Conservation (phyloP, 1,140 invertebrate species). For the Nephila pilipes region DNA sequence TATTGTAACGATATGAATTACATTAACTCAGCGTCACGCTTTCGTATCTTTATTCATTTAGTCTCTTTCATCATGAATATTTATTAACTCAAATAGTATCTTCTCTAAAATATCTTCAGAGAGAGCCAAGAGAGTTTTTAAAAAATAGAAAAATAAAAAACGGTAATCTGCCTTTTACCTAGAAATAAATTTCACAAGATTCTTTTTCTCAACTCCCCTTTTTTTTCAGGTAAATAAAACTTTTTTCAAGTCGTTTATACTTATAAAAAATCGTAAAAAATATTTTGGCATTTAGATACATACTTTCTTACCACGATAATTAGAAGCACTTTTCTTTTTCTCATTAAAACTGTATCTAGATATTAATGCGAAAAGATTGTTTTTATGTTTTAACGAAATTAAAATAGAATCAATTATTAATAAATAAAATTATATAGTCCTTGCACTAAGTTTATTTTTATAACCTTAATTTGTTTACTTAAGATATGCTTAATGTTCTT, state of each 20-base stretch:
- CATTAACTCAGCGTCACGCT: neutral
- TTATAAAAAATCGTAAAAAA: slow-evolving; percentile 6
- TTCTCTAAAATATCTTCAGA: slow-evolving; percentile 22
- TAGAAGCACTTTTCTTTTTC: slow-evolving; percentile 13
- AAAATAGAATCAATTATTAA: neutral
- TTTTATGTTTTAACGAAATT: neutral
- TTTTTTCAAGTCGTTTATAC: neutral
- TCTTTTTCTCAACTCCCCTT: neutral
- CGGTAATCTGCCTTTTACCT: slow-evolving; percentile 4
- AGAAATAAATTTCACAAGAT: slow-evolving; percentile 30
- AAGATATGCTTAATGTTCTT: neutral
- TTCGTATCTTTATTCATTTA: slow-evolving; percentile 31
- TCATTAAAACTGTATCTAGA: neutral
- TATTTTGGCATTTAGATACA: neutral
- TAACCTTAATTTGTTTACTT: neutral
- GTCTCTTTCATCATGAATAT: slow-evolving; percentile 33
- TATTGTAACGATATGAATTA: neutral
- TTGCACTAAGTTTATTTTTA: neutral
- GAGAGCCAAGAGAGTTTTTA: neutral
- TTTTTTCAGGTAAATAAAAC: neutral
- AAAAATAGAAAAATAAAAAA: neutral
- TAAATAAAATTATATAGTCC: neutral
- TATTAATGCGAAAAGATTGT: neutral
- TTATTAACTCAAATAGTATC: slow-evolving; percentile 42
- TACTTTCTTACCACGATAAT: slow-evolving; percentile 8